phyloP scores from a whole-genome alignment of 1,140 invertebrate species.

The Aphelinus certus region DNA sequence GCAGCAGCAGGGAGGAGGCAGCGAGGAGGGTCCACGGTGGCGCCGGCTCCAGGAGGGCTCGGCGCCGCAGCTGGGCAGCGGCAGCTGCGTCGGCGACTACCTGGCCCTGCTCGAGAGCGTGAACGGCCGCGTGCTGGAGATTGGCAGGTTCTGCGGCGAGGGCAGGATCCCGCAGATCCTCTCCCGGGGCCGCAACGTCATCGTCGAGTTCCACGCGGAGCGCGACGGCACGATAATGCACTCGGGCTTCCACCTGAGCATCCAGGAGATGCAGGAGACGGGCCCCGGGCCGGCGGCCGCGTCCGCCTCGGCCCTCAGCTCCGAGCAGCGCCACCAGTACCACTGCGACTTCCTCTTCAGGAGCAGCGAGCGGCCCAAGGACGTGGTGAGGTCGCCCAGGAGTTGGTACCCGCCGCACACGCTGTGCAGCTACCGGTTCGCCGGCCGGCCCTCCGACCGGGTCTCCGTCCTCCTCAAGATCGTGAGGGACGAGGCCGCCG shows the following conservation, averaged over 20 bases:
- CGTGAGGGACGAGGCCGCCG: slow-evolving; percentile 44
- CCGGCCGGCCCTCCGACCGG: slow-evolving; percentile 49
- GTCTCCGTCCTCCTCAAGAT: slow-evolving; percentile 56
- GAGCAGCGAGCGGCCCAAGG: slow-evolving; percentile 45
- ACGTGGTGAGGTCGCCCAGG: slow-evolving; percentile 49
- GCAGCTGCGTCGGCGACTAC: slow-evolving; percentile 53
- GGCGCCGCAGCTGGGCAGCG: slow-evolving; percentile 26
- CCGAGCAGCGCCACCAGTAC: slow-evolving; percentile 18
- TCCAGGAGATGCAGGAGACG: slow-evolving; percentile 51
- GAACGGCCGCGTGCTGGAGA: slow-evolving; percentile 52
- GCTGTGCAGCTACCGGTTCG: slow-evolving; percentile 54
- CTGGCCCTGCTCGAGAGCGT: slow-evolving; percentile 53
- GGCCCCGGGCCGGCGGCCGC: slow-evolving; percentile 7
- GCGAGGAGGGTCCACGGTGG: slow-evolving; percentile 4
- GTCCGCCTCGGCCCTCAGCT: background rate
- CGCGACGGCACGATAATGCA: slow-evolving; percentile 57
- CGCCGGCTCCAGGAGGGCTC: slow-evolving; percentile 40
- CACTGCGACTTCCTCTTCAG: slow-evolving; percentile 53
- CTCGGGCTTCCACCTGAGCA: slow-evolving; percentile 55
- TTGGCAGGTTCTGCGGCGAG: slow-evolving; percentile 55
- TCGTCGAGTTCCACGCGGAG: slow-evolving; percentile 54
- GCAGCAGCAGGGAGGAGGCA: slow-evolving; percentile 14
- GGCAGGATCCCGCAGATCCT: slow-evolving; percentile 55
- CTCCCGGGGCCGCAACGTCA: slow-evolving; percentile 52
- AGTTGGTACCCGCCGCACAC: slow-evolving; percentile 57